These are phyloP conservation scores for Aplocera efformata DNA, from an alignment of 2,888 invertebrate genomes.

Conservation along the genomic window DNA sequence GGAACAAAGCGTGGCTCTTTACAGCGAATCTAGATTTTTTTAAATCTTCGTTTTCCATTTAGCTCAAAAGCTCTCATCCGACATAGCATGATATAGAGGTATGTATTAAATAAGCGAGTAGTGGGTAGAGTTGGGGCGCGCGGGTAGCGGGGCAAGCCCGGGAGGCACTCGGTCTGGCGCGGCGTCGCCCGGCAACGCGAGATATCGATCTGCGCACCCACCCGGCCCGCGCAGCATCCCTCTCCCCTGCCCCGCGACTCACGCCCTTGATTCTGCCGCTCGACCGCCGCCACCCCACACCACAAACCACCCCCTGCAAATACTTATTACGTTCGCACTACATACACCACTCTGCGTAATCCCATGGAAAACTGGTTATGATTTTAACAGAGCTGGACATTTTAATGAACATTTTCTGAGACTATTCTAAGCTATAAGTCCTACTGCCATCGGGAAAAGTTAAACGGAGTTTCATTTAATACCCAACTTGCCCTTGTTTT, in stretches of 20 bases:
- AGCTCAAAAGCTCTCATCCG: constrained; percentile 72
- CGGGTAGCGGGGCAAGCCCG: constrained; percentile 68
- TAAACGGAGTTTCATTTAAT: background rate
- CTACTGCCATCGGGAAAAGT: background rate
- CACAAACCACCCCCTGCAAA: constrained; percentile 55
- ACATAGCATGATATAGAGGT: no score
- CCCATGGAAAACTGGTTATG: constrained; percentile 68
- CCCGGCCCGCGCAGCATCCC: constrained; percentile 72
- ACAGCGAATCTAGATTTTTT: constrained; percentile 14
- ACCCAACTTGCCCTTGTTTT: no score
- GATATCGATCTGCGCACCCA: constrained; percentile 73
- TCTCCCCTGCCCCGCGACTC: constrained; percentile 30
- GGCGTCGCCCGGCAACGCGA: constrained; percentile 81
- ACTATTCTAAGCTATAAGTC: background rate
- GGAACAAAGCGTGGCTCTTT: constrained; percentile 46
- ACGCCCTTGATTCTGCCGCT: constrained; percentile 63
- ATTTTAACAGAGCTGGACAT: constrained; percentile 32
- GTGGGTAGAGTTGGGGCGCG: constrained; percentile 52
- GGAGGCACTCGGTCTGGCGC: constrained; percentile 83
- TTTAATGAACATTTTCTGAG: constrained; percentile 12
- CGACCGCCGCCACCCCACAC: constrained; percentile 47
- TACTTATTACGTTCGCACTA: constrained; percentile 77
- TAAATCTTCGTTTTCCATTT: constrained; percentile 69
- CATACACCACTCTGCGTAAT: constrained; percentile 71
- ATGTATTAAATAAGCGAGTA: constrained; percentile 77